Conservation (phyloP, 2,888 invertebrate species). For the Synergus gifuensis region DNA sequence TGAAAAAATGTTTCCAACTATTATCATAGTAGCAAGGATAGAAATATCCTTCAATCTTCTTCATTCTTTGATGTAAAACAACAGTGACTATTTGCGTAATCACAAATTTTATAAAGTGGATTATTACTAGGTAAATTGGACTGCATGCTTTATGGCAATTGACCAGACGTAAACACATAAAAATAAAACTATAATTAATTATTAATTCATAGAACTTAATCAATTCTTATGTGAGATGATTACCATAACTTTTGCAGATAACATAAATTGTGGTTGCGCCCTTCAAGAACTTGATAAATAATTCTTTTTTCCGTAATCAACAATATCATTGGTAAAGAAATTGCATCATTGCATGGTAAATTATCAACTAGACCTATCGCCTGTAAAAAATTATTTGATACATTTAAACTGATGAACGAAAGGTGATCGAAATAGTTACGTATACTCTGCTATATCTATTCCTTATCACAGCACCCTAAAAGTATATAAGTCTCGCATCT, state of each 20-base stretch:
- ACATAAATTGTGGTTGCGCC: not conserved
- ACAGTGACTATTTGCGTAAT: not conserved
- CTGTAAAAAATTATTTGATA: conserved; percentile 7
- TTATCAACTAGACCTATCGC: conserved; percentile 1
- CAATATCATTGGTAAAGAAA: not conserved
- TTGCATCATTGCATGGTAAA: conserved; percentile 6
- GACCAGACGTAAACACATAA: conserved; percentile 17
- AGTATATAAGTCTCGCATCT: conserved; percentile 95
- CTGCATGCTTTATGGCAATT: conserved; percentile 5
- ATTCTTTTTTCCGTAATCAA: not conserved
- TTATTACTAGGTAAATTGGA: conserved; percentile 4
- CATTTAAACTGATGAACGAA: not conserved
- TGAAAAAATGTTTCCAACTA: not conserved
- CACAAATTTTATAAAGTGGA: not conserved
- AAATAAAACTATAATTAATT: conserved; percentile 11
- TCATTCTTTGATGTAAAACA: not conserved
- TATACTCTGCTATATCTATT: not conserved
- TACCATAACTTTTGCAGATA: not conserved
- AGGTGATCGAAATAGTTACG: not conserved
- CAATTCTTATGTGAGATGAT: not conserved
- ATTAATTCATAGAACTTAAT: not conserved
- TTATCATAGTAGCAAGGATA: not conserved
- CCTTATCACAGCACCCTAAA: conserved; percentile 81
- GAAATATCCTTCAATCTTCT: not conserved
- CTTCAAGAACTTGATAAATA: not conserved